Evolutionary conservation across 1,140 invertebrate genomes (phyloP), one percentile per base, ranked within the genome.

Genomic region (Popillia japonica): DNA sequence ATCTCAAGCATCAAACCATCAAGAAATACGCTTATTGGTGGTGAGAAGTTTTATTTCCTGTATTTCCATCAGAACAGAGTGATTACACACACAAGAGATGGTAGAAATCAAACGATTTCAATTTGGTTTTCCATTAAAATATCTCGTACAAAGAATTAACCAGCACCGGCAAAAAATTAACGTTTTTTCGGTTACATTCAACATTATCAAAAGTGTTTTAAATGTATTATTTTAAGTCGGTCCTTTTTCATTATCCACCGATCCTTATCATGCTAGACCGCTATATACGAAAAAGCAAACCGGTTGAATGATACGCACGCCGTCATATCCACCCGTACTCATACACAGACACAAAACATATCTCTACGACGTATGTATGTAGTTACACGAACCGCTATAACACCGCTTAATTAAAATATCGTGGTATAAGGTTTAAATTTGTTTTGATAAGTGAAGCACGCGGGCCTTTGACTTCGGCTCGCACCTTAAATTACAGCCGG

Each of bases 371-470:
- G 17, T 20, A 64, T 48, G 1, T 20, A 22, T 20, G 61, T 22
- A 7, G 17, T 64, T 27, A 64, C 11, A 11, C 9, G 61, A 64
- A 64, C 61, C 61, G 61, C 61, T 64, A 64, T 64, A 64, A 61
- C 17, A 64, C 61, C 17, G 61, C 61, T 64, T 64, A 64, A 64
- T 64, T 64, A 64, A 64, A 64, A 64, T 64, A 64, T 64, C 61
- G 61, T 11, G 61, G 61, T 8, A 27, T 64, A 64, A 64, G 61
- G 61, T 64, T 64, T 64, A 64, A 64, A 64, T 64, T 64, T 64
- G 61, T 64, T 64, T 64, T 64, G 61, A 64, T 64, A 64, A 64
- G 61, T 64, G 61, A 64, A 64, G 61, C 61, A 64, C 22, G 61
- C 61, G 61, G 61, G 17, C 61, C 17, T 64, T 64, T 64, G 61